These are phyloP conservation scores for Drosophila malerkotliana DNA, from an alignment of 1,140 invertebrate genomes.

Conservation along the genomic window DNA sequence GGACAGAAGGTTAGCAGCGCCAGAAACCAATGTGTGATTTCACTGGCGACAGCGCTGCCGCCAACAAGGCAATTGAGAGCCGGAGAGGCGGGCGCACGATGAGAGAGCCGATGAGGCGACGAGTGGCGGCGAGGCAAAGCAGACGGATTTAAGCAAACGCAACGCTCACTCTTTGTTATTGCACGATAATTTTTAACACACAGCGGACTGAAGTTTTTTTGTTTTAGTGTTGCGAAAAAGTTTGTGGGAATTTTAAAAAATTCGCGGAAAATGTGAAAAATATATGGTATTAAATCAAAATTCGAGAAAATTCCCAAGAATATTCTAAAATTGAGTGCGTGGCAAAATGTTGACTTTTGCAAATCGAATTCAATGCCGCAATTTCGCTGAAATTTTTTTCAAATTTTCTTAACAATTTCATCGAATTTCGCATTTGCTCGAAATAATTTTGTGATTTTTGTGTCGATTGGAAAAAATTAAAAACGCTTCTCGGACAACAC, in stretches of 20 bases:
- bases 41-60: conserved; percentile 1
- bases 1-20: neutral
- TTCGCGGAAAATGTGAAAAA: conserved; percentile 80
- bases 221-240: conserved; percentile 83
- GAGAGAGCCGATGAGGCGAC: neutral
- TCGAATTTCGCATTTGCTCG: conserved; percentile 70
- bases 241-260: conserved; percentile 77
- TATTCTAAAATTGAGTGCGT: conserved; percentile 72
- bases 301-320: conserved; percentile 62
- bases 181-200: conserved; percentile 57
- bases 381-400: conserved; percentile 59
- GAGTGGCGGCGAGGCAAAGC: conserved; percentile 2
- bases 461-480: conserved; percentile 52
- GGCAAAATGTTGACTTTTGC: conserved; percentile 39
- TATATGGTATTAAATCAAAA: conserved; percentile 74
- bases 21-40: neutral
- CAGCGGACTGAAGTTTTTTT: conserved; percentile 81
- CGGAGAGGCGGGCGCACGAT: neutral
- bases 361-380: conserved; percentile 37
- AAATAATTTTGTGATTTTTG: conserved; percentile 72
- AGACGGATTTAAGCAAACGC: conserved; percentile 7
- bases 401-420: conserved; percentile 67
- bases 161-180: conserved; percentile 40
- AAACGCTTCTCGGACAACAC: conserved; percentile 64
- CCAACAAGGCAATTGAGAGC: conserved; percentile 1